phyloP scores from a whole-genome alignment of 1,140 invertebrate genomes.

The Oryzaephilus surinamensis region DNA sequence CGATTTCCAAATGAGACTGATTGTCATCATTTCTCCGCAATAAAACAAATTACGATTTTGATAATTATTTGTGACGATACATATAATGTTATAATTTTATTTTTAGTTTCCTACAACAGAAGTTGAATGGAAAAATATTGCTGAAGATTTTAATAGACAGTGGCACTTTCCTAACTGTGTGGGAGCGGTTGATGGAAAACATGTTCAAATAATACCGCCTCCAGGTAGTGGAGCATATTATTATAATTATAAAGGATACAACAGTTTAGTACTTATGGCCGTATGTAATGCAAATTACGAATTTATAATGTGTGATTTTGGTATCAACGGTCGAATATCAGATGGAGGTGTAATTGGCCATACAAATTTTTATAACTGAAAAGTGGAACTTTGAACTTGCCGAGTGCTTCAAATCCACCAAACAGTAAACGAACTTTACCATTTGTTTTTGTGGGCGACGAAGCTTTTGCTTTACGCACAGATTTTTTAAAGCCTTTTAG shows the following conservation, averaged over 20 bases:
- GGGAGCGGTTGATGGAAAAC: constrained; percentile 29
- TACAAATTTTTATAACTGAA: constrained; percentile 21
- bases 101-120: constrained; percentile 20
- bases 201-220: constrained; percentile 29
- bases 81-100: constrained; percentile 1
- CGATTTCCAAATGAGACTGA: neutral
- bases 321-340: constrained; percentile 30
- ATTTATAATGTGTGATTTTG: constrained; percentile 33
- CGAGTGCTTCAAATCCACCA: constrained; percentile 6
- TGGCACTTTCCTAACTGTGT: constrained; percentile 28
- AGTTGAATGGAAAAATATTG: constrained; percentile 28
- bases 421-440: constrained; percentile 11
- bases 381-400: constrained; percentile 20
- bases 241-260: constrained; percentile 28
- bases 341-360: constrained; percentile 31
- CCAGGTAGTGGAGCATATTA: constrained; percentile 23
- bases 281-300: constrained; percentile 34
- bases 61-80: neutral
- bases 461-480: constrained; percentile 32
- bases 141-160: constrained; percentile 22
- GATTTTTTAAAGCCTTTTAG: constrained; percentile 30
- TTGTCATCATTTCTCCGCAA: constrained; percentile 2
- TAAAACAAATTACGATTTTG: too few species aligned
- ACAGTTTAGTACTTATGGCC: constrained; percentile 31
- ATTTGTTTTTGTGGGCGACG: constrained; percentile 34